Conservation (phyloP, 2,888 invertebrate species). For the Tipula helvola region DNA sequence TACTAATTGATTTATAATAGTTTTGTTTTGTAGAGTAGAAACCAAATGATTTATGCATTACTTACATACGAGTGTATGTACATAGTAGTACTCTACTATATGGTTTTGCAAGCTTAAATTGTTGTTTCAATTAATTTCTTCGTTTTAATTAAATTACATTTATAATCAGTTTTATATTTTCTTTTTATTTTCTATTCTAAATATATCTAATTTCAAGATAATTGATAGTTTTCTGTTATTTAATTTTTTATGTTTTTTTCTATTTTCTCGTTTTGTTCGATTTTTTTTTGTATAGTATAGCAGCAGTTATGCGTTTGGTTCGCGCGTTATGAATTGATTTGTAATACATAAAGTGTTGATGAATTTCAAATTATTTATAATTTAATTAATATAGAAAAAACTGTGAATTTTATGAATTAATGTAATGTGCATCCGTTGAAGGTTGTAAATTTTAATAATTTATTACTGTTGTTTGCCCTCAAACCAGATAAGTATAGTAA, state of each 20-base stretch:
- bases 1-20: background rate
- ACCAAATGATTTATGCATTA: background rate
- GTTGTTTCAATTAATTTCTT: background rate
- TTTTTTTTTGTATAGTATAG: background rate
- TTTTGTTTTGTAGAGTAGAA: background rate
- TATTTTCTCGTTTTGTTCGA: background rate
- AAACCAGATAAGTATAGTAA: background rate
- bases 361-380: background rate
- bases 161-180: background rate
- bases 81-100: background rate
- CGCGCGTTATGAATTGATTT: background rate
- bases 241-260: background rate
- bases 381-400: background rate
- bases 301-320: background rate
- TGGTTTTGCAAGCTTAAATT: background rate
- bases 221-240: background rate
- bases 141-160: background rate
- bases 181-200: background rate
- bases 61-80: background rate
- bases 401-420: background rate
- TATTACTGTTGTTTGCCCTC: background rate
- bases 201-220: background rate
- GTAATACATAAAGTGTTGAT: background rate
- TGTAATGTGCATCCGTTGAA: background rate
- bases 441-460: background rate